A percentile compares a stretch with the other conserved stretches of the same genome.
These are phyloP conservation scores for Ptychoptera albimana DNA, from an alignment of 2,888 invertebrate genomes.

Conservation along the genomic window DNA sequence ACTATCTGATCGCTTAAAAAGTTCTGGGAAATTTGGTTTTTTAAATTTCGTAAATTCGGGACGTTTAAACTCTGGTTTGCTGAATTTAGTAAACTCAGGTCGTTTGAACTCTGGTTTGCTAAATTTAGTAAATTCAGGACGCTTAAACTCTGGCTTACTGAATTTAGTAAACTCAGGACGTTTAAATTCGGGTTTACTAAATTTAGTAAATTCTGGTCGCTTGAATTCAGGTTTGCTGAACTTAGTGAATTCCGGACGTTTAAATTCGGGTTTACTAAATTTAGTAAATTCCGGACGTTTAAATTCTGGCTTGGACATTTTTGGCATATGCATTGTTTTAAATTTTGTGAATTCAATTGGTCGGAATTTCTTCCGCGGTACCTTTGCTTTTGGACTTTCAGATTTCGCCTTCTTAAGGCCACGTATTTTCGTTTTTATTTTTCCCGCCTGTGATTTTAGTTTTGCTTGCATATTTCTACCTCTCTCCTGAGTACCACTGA, in stretches of 20 bases:
- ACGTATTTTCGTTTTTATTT: conserved; percentile 49
- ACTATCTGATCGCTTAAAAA: conserved; percentile 41
- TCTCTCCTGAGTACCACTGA: conserved; percentile 34
- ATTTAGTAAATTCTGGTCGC: conserved; percentile 18
- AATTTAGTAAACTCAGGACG: conserved; percentile 18
- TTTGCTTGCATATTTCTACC: conserved; percentile 44
- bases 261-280: conserved; percentile 24
- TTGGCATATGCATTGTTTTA: conserved; percentile 16
- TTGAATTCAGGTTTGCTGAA: conserved; percentile 33
- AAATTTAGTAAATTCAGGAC: conserved; percentile 17
- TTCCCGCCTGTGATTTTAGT: conserved; percentile 52
- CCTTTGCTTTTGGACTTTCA: conserved; percentile 22
- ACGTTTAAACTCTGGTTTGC: conserved; percentile 20
- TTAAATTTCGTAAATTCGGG: conserved; percentile 32
- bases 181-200: conserved; percentile 24
- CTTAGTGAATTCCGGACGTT: conserved; percentile 17
- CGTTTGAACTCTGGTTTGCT: conserved; percentile 35
- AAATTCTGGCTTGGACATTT: conserved; percentile 22
- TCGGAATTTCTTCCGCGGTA: conserved; percentile 25
- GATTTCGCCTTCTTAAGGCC: conserved; percentile 36
- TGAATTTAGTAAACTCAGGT: conserved; percentile 17
- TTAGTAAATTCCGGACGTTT: conserved; percentile 19
- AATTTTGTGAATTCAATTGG: conserved; percentile 29
- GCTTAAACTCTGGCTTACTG: conserved; percentile 34
- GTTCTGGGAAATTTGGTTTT: conserved; percentile 42